Percentiles rank a stretch among this genome's conserved stretches.
phyloP scores from a whole-genome alignment of 2,113 vertebrate genomes.

The Silurus glanis region DNA sequence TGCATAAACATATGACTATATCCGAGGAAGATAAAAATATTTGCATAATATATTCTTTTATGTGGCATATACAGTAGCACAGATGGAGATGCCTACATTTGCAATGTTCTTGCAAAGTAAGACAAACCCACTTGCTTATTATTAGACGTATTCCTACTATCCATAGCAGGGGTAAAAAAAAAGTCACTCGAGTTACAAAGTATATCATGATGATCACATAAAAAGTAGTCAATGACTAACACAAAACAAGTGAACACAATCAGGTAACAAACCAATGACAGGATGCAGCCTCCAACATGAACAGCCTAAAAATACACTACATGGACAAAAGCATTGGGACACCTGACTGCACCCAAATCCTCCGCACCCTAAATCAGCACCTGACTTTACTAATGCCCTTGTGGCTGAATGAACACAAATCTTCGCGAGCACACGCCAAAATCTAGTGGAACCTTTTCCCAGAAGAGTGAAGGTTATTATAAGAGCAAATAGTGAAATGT shows the following conservation, averaged over 20 bases:
- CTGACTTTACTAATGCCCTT: too few species aligned
- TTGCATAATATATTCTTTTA: slow-evolving; percentile 17
- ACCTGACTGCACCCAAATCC: too few species aligned
- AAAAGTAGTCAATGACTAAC: not conserved
- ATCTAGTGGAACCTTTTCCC: too few species aligned
- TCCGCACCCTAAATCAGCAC: too few species aligned
- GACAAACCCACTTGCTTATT: not conserved
- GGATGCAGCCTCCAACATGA: not conserved
- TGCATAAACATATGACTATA: not conserved
- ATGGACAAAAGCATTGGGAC: too few species aligned
- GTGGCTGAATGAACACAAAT: too few species aligned
- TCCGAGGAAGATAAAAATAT: not conserved
- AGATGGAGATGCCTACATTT: not conserved
- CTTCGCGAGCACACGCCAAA: too few species aligned
- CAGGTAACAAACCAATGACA: not conserved
- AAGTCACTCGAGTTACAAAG: too few species aligned
- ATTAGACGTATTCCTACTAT: not conserved
- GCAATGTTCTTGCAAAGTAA: not conserved
- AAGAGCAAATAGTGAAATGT: too few species aligned
- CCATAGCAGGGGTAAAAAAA: not conserved
- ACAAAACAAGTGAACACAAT: not conserved
- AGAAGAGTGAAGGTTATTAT: too few species aligned
- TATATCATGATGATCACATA: too few species aligned
- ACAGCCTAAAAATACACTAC: too few species aligned
- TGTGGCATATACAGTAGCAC: not conserved